These are phyloP conservation scores for Branchellion lobata DNA, from an alignment of 2,888 invertebrate species.

Conservation along the genomic window DNA sequence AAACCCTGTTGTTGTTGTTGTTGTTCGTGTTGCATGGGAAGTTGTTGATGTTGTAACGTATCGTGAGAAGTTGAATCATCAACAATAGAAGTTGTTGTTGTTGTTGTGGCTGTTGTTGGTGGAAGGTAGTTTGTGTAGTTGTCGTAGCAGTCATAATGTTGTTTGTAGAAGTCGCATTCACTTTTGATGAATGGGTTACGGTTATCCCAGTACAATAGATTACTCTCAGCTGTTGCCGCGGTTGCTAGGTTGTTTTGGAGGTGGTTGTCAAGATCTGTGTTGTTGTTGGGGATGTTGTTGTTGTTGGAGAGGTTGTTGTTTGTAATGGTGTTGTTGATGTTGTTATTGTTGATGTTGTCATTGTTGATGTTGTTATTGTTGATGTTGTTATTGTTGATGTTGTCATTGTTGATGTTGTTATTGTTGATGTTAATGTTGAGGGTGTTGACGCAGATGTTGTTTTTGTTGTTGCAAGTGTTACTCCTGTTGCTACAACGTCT, in stretches of 20 bases:
- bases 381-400: neutral
- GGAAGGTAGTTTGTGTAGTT: neutral
- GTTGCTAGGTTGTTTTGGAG: neutral
- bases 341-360: neutral
- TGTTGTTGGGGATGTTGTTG: constrained; percentile 16
- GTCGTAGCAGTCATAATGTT: neutral
- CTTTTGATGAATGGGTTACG: too few relatives aligned
- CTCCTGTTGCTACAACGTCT: neutral
- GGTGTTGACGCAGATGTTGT: neutral
- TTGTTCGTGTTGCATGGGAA: too few relatives aligned
- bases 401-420: neutral
- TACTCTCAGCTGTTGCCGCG: too few relatives aligned
- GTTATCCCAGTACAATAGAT: too few relatives aligned
- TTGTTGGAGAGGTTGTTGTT: neutral
- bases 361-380: neutral
- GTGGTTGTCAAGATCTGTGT: neutral
- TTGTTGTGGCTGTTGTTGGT: neutral
- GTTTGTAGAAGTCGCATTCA: neutral
- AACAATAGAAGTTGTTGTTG: too few relatives aligned
- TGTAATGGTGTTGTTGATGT: neutral
- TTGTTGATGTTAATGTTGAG: neutral
- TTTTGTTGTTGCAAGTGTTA: too few relatives aligned
- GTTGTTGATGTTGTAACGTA: neutral
- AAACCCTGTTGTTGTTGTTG: constrained; percentile 10
- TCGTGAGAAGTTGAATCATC: neutral